A percentile compares a stretch with the other conserved stretches of the same genome.
Evolutionary conservation across 2,113 vertebrate genomes (phyloP).

Genomic region (Willisornis vidua): DNA sequence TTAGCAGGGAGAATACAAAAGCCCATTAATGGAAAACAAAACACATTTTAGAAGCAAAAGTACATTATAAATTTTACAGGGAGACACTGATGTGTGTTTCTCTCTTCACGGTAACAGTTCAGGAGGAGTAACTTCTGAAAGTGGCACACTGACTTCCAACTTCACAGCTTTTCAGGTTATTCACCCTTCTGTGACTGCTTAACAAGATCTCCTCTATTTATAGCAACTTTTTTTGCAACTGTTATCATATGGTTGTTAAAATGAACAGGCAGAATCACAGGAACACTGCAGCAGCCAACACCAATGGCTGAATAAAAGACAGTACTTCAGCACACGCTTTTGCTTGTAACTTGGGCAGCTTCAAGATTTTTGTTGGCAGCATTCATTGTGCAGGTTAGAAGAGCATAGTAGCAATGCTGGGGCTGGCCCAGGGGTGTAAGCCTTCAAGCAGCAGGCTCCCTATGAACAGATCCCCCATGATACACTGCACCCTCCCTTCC

Average conservation of each 20-base stretch:
- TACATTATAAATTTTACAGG: neutral
- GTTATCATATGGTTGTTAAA: neutral
- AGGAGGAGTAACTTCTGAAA: neutral
- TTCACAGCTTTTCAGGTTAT: neutral
- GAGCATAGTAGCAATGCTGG: neutral
- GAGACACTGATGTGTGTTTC: neutral
- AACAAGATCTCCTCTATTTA: neutral
- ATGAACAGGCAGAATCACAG: neutral
- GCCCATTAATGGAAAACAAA: neutral
- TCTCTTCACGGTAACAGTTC: neutral
- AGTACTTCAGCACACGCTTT: neutral
- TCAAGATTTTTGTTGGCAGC: neutral
- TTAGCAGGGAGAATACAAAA: neutral
- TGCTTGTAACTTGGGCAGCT: neutral
- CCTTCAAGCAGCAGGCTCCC: neutral
- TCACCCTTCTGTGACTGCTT: neutral
- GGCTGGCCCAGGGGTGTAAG: neutral
- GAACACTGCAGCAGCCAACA: neutral
- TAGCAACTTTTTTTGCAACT: neutral
- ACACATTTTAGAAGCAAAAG: neutral
- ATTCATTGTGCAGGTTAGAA: neutral
- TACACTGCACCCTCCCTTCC: fast-evolving
- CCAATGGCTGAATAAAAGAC: neutral
- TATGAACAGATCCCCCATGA: fast-evolving
- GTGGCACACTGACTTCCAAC: neutral